Conservation (phyloP, 2,888 invertebrate species). For the Drosophila mulleri region DNA sequence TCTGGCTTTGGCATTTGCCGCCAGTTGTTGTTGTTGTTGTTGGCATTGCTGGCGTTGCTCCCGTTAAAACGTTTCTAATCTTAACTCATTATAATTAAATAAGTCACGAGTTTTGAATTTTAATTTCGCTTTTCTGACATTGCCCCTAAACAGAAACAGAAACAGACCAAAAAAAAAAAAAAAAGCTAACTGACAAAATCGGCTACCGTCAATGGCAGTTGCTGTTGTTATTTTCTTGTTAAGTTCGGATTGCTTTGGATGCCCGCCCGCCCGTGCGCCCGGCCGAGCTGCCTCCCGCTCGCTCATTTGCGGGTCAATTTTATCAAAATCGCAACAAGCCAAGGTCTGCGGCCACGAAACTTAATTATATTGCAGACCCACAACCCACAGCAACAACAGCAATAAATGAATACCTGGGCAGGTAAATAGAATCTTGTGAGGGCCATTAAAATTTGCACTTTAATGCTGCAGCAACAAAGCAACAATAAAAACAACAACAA, state of each 20-base stretch:
- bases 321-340: constrained; percentile 77
- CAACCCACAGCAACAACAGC: constrained; percentile 23
- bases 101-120: constrained; percentile 81
- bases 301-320: constrained; percentile 69
- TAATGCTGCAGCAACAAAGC: constrained; percentile 56
- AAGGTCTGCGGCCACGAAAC: constrained; percentile 77
- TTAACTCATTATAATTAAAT: constrained; percentile 80
- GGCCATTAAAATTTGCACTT: constrained; percentile 78
- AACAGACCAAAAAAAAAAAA: constrained; percentile 19
- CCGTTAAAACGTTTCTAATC: constrained; percentile 76
- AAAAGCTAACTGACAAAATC: constrained; percentile 67
- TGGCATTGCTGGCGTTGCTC: constrained; percentile 52
- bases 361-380: constrained; percentile 76
- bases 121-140: constrained; percentile 67
- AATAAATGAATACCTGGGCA: constrained; percentile 52
- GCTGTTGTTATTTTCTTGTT: constrained; percentile 41
- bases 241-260: constrained; percentile 23
- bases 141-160: constrained; percentile 26
- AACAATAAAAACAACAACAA: constrained; percentile 27
- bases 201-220: constrained; percentile 74
- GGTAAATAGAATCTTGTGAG: constrained; percentile 67
- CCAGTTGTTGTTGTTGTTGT: constrained; percentile 20
- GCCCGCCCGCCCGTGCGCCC: neutral
- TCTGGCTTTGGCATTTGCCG: constrained; percentile 66
- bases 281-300: neutral